Conservation (phyloP, 2,888 invertebrate genomes). For the Epiblema foenella region DNA sequence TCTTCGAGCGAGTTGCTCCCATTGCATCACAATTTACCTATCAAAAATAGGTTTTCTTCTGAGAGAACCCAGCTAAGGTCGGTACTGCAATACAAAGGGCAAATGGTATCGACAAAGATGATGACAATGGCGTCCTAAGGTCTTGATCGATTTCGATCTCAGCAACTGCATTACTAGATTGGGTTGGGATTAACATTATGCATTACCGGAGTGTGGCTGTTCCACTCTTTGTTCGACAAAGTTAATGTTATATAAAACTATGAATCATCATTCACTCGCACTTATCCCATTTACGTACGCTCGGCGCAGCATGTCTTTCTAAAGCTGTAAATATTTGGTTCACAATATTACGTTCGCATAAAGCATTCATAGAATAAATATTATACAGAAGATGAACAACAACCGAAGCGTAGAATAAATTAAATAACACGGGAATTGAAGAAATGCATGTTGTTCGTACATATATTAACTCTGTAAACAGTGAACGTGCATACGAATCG, state of each 20-base stretch:
- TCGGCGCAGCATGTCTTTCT: neutral
- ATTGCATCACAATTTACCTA: neutral
- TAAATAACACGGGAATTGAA: neutral
- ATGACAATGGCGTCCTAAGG: no score
- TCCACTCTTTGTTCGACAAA: no score
- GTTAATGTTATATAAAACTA: neutral
- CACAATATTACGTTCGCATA: neutral
- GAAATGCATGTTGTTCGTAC: neutral
- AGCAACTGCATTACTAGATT: no score
- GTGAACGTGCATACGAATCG: slow-evolving; percentile 15
- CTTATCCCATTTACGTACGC: neutral
- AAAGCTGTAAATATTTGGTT: neutral
- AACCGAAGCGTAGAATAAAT: neutral
- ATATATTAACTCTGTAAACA: slow-evolving; percentile 18
- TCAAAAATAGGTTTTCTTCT: neutral
- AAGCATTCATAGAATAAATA: neutral
- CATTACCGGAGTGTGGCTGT: no score
- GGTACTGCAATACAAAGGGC: no score
- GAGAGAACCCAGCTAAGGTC: neutral
- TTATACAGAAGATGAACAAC: neutral
- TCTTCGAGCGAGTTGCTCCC: neutral
- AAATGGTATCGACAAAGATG: no score
- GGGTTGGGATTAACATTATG: no score
- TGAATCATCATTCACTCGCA: neutral
- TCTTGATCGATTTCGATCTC: no score